A percentile compares a stretch with the other conserved stretches of the same genome.
Conservation (phyloP, 2,797 vertebrate species). For the Phataginus tetradactyla region DNA sequence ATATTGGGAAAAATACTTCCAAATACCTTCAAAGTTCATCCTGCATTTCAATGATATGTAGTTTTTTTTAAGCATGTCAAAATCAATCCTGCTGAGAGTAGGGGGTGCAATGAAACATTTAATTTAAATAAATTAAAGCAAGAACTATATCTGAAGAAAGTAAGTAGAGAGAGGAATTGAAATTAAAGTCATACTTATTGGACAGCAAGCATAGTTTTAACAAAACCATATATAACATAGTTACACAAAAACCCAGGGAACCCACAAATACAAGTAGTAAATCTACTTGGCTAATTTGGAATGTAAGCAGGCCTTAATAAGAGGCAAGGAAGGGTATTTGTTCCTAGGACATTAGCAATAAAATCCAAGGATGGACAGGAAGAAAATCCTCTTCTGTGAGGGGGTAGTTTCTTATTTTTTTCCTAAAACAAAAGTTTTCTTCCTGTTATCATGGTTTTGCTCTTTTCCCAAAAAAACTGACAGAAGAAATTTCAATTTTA, state of each 20-base stretch:
- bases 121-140: constrained; percentile 55
- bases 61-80: constrained; percentile 11
- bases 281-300: constrained; percentile 32
- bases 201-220: constrained; percentile 25
- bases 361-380: constrained; percentile 28
- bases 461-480: constrained; percentile 67
- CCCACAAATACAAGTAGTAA: not conserved
- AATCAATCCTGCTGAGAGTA: not conserved
- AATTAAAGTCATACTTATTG: constrained; percentile 15
- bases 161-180: constrained; percentile 2
- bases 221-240: not conserved
- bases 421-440: constrained; percentile 80
- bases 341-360: not conserved
- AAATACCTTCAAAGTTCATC: constrained; percentile 45
- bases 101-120: not conserved
- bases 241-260: not conserved
- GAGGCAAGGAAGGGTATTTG: not conserved
- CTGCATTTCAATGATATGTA: not conserved
- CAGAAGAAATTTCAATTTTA: constrained; percentile 82
- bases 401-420: constrained; percentile 65
- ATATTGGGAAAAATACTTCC: constrained; percentile 12
- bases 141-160: constrained; percentile 40
- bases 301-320: not conserved
- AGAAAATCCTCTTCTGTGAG: constrained; percentile 76
- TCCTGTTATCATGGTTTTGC: constrained; percentile 76